Evolutionary conservation across 2,113 vertebrate genomes (phyloP).

Genomic region (Thunnus maccoyii): DNA sequence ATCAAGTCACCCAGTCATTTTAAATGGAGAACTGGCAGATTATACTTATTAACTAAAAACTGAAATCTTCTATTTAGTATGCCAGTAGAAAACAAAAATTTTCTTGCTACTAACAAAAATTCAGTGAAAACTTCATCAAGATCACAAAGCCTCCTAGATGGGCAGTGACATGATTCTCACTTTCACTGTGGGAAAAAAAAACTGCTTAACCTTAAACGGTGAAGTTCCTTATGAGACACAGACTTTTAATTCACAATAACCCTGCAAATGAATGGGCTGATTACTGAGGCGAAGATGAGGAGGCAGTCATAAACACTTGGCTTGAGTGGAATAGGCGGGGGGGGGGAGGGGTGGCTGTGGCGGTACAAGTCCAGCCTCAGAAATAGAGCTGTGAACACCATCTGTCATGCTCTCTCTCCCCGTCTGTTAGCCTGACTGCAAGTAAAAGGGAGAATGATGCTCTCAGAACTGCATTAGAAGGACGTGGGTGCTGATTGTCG

Average conservation of each 20-base stretch:
- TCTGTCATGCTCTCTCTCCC: slow-evolving; percentile 88
- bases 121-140: neutral
- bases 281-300: slow-evolving; percentile 78
- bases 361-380: slow-evolving; percentile 88
- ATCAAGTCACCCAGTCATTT: neutral
- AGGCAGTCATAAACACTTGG: slow-evolving; percentile 82
- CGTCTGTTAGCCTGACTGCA: slow-evolving; percentile 86
- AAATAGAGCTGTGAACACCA: slow-evolving; percentile 91
- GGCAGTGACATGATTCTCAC: slow-evolving; percentile 18
- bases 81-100: neutral
- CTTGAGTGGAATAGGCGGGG: slow-evolving; percentile 79
- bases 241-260: slow-evolving; percentile 83
- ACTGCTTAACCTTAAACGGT: slow-evolving; percentile 68
- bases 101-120: neutral
- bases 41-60: neutral
- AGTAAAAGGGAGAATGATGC: slow-evolving; percentile 82
- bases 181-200: slow-evolving; percentile 14
- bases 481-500: slow-evolving; percentile 84
- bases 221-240: slow-evolving; percentile 61
- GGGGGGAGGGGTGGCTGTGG: slow-evolving; percentile 73
- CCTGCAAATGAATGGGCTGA: slow-evolving; percentile 83
- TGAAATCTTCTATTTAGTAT: neutral
- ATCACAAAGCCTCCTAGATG: slow-evolving; percentile 12
- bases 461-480: slow-evolving; percentile 80
- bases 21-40: slow-evolving; percentile 3